These are phyloP conservation scores for Conger conger DNA, from an alignment of 2,113 vertebrate species.

Conservation along the genomic window DNA sequence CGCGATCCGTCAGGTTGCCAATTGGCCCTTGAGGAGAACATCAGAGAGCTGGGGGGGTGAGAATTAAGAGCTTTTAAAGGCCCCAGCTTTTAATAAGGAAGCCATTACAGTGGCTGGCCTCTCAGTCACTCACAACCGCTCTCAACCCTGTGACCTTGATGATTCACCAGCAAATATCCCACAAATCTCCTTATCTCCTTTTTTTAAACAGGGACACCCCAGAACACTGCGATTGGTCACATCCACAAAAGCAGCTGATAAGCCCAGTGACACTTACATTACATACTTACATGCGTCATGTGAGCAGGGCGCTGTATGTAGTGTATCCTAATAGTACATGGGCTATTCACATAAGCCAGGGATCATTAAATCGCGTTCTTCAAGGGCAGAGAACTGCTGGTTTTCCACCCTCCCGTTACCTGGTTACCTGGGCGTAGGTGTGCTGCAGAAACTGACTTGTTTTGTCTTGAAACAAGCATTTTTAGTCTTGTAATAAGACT, in stretches of 20 bases:
- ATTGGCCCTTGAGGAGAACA: slow-evolving; percentile 60
- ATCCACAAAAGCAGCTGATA: slow-evolving; percentile 31
- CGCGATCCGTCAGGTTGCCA: slow-evolving; percentile 55
- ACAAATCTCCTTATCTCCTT: slow-evolving; percentile 37
- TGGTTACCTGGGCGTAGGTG: no score
- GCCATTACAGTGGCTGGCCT: slow-evolving; percentile 52
- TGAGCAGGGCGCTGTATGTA: background rate
- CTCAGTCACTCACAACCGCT: slow-evolving; percentile 41
- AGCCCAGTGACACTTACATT: background rate
- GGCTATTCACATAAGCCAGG: no score
- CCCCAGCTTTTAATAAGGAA: slow-evolving; percentile 65
- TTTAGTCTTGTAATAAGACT: no score
- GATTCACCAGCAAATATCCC: slow-evolving; percentile 58
- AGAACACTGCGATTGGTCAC: slow-evolving; percentile 57
- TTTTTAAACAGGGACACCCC: slow-evolving; percentile 1
- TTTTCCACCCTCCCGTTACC: no score
- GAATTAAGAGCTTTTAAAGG: slow-evolving; percentile 63
- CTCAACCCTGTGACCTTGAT: slow-evolving; percentile 61
- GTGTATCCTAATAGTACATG: background rate
- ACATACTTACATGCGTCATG: background rate
- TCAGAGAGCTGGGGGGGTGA: slow-evolving; percentile 56
- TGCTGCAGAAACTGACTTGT: no score
- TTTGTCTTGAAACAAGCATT: no score
- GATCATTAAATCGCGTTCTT: no score
- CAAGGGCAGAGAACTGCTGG: no score